phyloP scores from a whole-genome alignment of 2,797 vertebrate species.

The Philypnodon macrostomus region DNA sequence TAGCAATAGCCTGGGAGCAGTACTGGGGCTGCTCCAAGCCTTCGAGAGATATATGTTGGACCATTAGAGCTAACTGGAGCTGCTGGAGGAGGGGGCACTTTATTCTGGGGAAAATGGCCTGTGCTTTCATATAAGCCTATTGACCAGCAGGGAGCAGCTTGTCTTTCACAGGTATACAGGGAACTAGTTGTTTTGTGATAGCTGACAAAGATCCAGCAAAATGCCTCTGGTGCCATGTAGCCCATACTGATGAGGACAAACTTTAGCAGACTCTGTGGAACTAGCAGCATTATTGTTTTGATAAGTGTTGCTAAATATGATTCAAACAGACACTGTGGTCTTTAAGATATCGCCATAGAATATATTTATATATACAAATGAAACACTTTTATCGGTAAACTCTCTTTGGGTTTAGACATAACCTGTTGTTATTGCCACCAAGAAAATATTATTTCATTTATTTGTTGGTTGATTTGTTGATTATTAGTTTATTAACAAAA shows the following conservation, averaged over 20 bases:
- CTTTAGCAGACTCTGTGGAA: neutral
- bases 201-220: neutral
- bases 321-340: too few relatives aligned
- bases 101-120: conserved; percentile 25
- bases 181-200: conserved; percentile 16
- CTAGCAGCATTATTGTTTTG: too few relatives aligned
- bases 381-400: too few relatives aligned
- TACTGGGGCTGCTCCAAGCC: conserved; percentile 23
- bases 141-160: conserved; percentile 25
- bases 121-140: conserved; percentile 33
- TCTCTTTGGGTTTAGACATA: too few relatives aligned
- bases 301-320: too few relatives aligned
- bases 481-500: too few relatives aligned
- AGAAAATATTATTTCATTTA: too few relatives aligned
- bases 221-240: neutral
- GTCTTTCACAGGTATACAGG: conserved; percentile 25
- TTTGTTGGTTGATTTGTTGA: too few relatives aligned
- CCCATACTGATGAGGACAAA: neutral
- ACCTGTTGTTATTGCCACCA: too few relatives aligned
- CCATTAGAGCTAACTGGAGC: conserved; percentile 37
- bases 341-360: too few relatives aligned
- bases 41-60: conserved; percentile 45
- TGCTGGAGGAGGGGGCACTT: conserved; percentile 28
- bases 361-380: too few relatives aligned
- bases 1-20: conserved; percentile 40